A percentile compares a stretch with the other conserved stretches of the same genome.
Conservation (phyloP, 2,113 vertebrate genomes). For the Promerops cafer region DNA sequence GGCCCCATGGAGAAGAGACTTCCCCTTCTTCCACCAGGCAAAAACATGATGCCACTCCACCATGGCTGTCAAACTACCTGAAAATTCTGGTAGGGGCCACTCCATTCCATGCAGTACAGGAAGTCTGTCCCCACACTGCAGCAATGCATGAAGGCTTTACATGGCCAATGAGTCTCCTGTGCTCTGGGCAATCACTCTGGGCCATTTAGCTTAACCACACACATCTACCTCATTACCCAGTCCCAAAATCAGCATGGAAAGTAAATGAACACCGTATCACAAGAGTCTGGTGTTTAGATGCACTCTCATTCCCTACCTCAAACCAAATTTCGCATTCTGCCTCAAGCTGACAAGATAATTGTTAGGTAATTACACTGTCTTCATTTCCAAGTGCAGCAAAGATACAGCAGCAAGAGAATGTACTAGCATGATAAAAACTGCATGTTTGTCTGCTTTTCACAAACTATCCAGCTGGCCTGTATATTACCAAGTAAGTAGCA, state of each 20-base stretch:
- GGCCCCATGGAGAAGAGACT: background rate
- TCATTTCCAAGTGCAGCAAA: conserved; percentile 40
- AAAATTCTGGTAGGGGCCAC: background rate
- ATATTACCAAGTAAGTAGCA: background rate
- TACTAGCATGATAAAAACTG: conserved; percentile 30
- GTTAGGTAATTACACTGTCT: conserved; percentile 55
- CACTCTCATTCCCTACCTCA: background rate
- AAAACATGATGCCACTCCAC: background rate
- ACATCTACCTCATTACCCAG: background rate
- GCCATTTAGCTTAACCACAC: background rate
- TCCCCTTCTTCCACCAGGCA: background rate
- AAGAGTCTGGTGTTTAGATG: background rate
- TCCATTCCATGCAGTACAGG: background rate
- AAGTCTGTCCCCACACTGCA: too few species aligned
- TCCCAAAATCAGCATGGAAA: background rate
- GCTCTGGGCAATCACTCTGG: background rate
- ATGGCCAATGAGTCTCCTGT: fast-evolving
- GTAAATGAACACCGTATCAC: background rate
- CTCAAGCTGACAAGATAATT: conserved; percentile 61
- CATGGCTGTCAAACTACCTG: background rate
- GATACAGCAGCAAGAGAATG: conserved; percentile 11
- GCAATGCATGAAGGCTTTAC: background rate
- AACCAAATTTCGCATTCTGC: background rate
- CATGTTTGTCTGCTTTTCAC: background rate
- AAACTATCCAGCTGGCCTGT: background rate